Evolutionary conservation across 1,140 invertebrate genomes (phyloP).

Genomic region (Tetragnatha versicolor): DNA sequence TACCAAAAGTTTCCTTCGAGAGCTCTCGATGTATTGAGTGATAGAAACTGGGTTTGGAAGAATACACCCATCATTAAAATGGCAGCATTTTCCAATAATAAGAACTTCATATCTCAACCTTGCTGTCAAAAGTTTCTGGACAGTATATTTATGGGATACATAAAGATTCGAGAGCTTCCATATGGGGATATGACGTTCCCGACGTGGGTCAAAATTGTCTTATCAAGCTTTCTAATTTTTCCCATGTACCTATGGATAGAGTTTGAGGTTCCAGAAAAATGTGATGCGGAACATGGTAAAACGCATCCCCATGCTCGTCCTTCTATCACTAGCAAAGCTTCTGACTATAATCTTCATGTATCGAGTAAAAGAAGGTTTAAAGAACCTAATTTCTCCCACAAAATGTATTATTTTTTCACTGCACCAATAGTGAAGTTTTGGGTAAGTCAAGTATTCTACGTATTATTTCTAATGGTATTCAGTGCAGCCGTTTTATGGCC

Average conservation of each 20-base stretch:
- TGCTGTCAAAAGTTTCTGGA: slow-evolving; percentile 65
- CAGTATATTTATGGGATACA: slow-evolving; percentile 62
- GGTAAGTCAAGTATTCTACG: slow-evolving; percentile 61
- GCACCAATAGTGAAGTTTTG: slow-evolving; percentile 60
- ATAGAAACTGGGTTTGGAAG: slow-evolving; percentile 62
- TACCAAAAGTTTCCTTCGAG: slow-evolving; percentile 60
- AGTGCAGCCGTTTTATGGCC: slow-evolving; percentile 63
- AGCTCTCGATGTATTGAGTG: slow-evolving; percentile 62
- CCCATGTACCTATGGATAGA: slow-evolving; percentile 65
- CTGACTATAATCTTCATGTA: background rate
- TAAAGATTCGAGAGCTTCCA: slow-evolving; percentile 62
- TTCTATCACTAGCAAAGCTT: background rate
- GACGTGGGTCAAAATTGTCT: slow-evolving; percentile 63
- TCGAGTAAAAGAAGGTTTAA: slow-evolving; percentile 32
- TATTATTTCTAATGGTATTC: slow-evolving; percentile 63
- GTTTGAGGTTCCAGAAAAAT: slow-evolving; percentile 52
- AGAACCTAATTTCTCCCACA: slow-evolving; percentile 14
- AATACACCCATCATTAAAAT: slow-evolving; percentile 59
- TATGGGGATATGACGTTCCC: slow-evolving; percentile 61
- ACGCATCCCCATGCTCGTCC: background rate
- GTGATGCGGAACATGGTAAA: background rate
- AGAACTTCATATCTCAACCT: slow-evolving; percentile 63
- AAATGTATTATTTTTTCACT: slow-evolving; percentile 57
- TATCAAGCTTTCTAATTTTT: slow-evolving; percentile 63
- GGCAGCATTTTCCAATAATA: slow-evolving; percentile 50